These are phyloP conservation scores for Drosophila leonis DNA, from an alignment of 2,888 invertebrate species.

Conservation along the genomic window DNA sequence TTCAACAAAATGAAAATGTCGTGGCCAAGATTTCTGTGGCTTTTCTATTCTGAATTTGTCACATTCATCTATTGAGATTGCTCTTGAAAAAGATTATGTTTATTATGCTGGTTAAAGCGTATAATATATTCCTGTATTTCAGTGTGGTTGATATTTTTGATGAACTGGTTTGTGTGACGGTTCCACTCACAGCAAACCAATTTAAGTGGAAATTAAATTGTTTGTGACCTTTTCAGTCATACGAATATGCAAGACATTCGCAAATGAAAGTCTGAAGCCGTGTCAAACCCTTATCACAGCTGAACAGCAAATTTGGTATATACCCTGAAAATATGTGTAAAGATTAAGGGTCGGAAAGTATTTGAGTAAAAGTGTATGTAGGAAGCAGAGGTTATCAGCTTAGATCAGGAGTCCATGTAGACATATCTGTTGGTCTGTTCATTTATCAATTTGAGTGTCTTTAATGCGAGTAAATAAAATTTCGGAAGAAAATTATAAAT, in stretches of 20 bases:
- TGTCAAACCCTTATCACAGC: slow-evolving; percentile 32
- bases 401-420: too few species aligned
- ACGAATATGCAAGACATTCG: slow-evolving; percentile 1
- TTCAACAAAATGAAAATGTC: not conserved
- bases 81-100: not conserved
- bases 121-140: not conserved
- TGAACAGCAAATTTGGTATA: too few species aligned
- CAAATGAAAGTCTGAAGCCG: not conserved
- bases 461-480: too few species aligned
- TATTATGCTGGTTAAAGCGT: slow-evolving; percentile 4
- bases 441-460: too few species aligned
- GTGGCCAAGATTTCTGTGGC: not conserved
- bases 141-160: not conserved
- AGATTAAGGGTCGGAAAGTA: too few species aligned
- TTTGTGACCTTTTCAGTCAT: not conserved
- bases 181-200: not conserved
- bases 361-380: not conserved
- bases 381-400: too few species aligned
- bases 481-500: too few species aligned
- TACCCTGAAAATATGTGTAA: not conserved
- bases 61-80: slow-evolving; percentile 10
- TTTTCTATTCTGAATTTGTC: slow-evolving; percentile 3
- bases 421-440: too few species aligned
- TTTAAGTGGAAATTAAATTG: not conserved
- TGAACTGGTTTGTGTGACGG: not conserved